These are phyloP conservation scores for Zosterops lateralis DNA, from an alignment of 2,113 vertebrate genomes.

Conservation along the genomic window DNA sequence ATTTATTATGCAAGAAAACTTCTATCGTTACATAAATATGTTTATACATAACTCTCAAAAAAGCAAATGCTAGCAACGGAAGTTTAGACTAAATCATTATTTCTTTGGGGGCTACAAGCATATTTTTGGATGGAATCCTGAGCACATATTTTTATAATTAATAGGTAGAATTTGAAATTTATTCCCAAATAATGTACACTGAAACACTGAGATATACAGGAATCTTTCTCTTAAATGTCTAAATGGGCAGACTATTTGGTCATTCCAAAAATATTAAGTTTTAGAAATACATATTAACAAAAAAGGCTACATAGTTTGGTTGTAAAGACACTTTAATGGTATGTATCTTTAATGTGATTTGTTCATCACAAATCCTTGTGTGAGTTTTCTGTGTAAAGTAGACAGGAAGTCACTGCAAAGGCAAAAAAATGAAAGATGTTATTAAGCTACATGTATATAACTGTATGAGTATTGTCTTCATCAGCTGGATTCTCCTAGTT, in stretches of 20 bases:
- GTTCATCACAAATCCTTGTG: rapidly evolving
- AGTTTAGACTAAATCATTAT: background rate
- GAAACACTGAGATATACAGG: background rate
- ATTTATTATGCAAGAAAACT: background rate
- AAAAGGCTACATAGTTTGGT: background rate
- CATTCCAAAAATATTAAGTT: background rate
- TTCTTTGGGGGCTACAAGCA: background rate
- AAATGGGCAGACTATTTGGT: background rate
- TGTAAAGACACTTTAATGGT: background rate
- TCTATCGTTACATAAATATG: background rate
- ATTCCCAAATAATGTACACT: background rate
- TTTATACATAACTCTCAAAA: background rate
- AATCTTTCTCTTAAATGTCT: background rate
- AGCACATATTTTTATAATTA: background rate
- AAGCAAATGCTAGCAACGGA: background rate
- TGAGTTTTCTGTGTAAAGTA: background rate
- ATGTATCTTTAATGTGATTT: background rate
- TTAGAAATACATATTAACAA: background rate
- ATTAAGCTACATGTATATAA: background rate
- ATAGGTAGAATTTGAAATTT: background rate
- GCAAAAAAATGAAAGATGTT: background rate
- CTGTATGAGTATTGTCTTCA: background rate
- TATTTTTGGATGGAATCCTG: background rate
- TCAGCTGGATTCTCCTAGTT: background rate
- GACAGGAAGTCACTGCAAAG: background rate